Percentiles rank a stretch among this genome's conserved stretches.
phyloP scores from a whole-genome alignment of 2,797 vertebrate genomes.

The Melanotaenia maccullochi region DNA sequence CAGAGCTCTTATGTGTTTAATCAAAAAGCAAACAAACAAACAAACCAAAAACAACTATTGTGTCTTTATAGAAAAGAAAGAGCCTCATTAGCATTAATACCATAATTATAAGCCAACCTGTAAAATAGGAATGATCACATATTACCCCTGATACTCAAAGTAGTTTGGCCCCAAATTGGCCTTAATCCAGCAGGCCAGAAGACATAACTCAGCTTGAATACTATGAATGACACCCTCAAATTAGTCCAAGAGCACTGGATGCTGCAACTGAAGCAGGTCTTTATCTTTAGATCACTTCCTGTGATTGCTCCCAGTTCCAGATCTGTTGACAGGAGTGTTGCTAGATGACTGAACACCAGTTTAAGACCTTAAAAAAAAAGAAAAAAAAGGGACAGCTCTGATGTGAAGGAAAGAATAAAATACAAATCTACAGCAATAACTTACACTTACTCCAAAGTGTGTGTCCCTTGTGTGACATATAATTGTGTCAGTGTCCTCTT shows the following conservation, averaged over 20 bases:
- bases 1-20: neutral
- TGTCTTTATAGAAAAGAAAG: neutral
- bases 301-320: neutral
- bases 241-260: neutral
- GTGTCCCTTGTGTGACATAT: conserved; percentile 12
- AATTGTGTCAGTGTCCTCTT: conserved; percentile 23
- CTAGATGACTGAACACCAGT: conserved; percentile 6
- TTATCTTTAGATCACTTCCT: conserved; percentile 3
- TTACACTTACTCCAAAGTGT: neutral
- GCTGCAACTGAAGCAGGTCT: neutral
- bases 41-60: neutral
- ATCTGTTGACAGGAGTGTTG: conserved; percentile 2
- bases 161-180: neutral
- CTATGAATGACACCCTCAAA: neutral
- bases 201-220: neutral
- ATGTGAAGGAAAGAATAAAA: conserved; percentile 6
- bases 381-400: neutral
- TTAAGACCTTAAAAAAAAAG: neutral
- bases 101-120: neutral
- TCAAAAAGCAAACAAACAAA: neutral
- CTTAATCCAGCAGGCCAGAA: neutral
- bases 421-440: conserved; percentile 2
- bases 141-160: neutral
- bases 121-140: neutral
- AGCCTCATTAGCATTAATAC: neutral